phyloP scores from a whole-genome alignment of 2,797 vertebrate genomes.

The Oreortyx pictus region DNA sequence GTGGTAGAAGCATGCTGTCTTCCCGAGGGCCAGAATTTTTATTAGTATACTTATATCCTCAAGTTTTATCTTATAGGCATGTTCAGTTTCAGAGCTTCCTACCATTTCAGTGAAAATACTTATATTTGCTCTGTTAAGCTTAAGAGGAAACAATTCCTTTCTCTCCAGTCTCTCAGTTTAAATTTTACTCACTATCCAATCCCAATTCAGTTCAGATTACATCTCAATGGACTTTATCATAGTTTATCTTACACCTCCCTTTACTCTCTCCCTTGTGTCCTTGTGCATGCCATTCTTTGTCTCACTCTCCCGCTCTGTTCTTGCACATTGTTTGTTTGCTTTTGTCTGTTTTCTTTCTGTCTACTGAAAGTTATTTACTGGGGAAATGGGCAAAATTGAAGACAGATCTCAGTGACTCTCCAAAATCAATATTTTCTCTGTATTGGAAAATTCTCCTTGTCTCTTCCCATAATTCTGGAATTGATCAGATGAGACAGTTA shows the following conservation, averaged over 20 bases:
- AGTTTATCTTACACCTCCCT: not conserved
- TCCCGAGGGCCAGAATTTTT: conserved; percentile 1
- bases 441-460: not conserved
- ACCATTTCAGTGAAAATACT: conserved; percentile 8
- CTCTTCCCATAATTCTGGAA: not conserved
- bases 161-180: not conserved
- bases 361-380: not conserved
- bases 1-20: not conserved
- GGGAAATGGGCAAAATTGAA: not conserved
- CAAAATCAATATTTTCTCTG: not conserved
- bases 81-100: not conserved
- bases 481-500: not conserved
- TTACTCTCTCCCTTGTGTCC: not conserved
- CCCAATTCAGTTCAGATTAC: not conserved
- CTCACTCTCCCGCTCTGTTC: not conserved
- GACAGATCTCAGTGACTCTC: not conserved
- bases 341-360: not conserved
- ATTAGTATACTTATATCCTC: not conserved
- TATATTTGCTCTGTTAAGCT: not conserved
- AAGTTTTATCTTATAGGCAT: not conserved
- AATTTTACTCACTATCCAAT: not conserved
- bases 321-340: not conserved
- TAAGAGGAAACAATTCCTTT: not conserved
- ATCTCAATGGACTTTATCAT: not conserved
- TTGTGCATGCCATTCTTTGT: not conserved